Conservation (phyloP, 2,888 invertebrate species). For the Ectemnius cavifrons region DNA sequence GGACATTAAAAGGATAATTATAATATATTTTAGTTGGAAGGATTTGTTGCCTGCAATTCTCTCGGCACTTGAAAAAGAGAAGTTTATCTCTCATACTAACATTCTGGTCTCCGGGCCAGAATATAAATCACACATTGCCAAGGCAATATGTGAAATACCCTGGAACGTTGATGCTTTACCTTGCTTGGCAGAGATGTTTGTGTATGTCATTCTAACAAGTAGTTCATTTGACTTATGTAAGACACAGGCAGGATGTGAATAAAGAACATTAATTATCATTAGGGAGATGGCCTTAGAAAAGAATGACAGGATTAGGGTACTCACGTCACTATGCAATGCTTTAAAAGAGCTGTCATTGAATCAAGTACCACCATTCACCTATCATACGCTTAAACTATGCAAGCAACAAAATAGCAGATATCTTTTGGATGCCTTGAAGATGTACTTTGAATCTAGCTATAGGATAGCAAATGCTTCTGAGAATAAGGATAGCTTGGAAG, state of each 20-base stretch:
- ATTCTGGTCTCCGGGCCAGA: constrained; percentile 81
- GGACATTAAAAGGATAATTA: too few species aligned
- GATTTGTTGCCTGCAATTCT: constrained; percentile 84
- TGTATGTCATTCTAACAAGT: constrained; percentile 76
- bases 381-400: constrained; percentile 83
- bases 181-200: constrained; percentile 84
- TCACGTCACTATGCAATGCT: constrained; percentile 82
- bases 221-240: background rate
- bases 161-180: constrained; percentile 82
- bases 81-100: constrained; percentile 81
- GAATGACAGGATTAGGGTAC: constrained; percentile 81
- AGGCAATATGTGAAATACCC: constrained; percentile 81
- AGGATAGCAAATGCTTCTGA: constrained; percentile 45
- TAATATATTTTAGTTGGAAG: constrained; percentile 81
- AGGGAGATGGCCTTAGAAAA: constrained; percentile 78
- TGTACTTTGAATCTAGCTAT: constrained; percentile 79
- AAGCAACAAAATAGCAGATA: constrained; percentile 77
- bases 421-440: constrained; percentile 78
- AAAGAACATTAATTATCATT: background rate
- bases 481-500: constrained; percentile 58
- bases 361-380: constrained; percentile 83
- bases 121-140: constrained; percentile 82
- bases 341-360: constrained; percentile 81
- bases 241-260: background rate
- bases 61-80: constrained; percentile 80